phyloP scores from a whole-genome alignment of 2,888 invertebrate genomes.

The Acleris emargana region DNA sequence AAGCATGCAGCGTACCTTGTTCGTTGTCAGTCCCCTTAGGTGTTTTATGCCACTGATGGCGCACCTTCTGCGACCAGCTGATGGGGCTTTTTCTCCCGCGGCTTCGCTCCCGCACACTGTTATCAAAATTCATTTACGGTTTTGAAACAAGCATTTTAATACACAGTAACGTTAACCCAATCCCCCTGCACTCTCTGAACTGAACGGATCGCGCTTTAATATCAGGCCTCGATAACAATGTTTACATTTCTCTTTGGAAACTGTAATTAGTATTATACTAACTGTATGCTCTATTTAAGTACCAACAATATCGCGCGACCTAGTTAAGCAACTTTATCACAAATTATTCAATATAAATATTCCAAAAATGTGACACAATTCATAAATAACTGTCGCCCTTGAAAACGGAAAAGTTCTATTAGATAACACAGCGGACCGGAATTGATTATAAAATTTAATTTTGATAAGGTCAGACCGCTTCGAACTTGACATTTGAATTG shows the following conservation, averaged over 20 bases:
- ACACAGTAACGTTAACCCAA: slow-evolving; percentile 40
- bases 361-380: not conserved
- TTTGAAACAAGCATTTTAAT: slow-evolving; percentile 6
- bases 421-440: slow-evolving; percentile 9
- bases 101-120: slow-evolving; percentile 81
- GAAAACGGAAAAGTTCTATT: slow-evolving; percentile 5
- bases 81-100: slow-evolving; percentile 80
- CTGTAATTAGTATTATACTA: slow-evolving; percentile 49
- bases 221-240: slow-evolving; percentile 64
- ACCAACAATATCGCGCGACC: slow-evolving; percentile 2
- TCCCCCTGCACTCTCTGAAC: slow-evolving; percentile 46
- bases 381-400: not conserved
- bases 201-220: slow-evolving; percentile 50
- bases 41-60: slow-evolving; percentile 85
- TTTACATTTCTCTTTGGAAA: slow-evolving; percentile 67
- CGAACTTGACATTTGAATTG: slow-evolving; percentile 33
- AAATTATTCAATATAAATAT: not conserved
- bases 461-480: slow-evolving; percentile 19
- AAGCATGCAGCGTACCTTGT: slow-evolving; percentile 58
- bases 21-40: slow-evolving; percentile 66
- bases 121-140: slow-evolving; percentile 56
- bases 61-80: slow-evolving; percentile 86
- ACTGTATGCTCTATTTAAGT: slow-evolving; percentile 9
- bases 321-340: not conserved
- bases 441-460: slow-evolving; percentile 13